Conservation (phyloP, 1,140 invertebrate genomes). For the Ylistrum balloti region DNA sequence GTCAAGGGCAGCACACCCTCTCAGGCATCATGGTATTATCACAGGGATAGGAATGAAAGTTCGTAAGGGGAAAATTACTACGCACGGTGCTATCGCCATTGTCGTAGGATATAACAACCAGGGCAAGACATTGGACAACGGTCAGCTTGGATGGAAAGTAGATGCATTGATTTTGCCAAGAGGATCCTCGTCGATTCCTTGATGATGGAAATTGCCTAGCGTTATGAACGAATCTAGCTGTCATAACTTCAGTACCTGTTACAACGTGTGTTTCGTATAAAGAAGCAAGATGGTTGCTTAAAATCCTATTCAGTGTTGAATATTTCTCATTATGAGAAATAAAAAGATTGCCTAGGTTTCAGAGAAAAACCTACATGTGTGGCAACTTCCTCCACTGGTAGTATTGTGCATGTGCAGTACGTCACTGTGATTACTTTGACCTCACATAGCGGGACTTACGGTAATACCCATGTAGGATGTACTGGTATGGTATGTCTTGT, state of each 20-base stretch:
- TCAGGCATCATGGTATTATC: not conserved
- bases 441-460: not conserved
- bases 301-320: too few species aligned
- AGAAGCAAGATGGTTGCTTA: too few species aligned
- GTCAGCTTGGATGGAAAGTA: conserved; percentile 32
- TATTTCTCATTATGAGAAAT: not conserved
- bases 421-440: not conserved
- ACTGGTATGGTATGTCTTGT: not conserved
- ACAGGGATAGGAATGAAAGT: conserved; percentile 30
- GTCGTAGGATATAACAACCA: not conserved
- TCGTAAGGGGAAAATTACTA: not conserved
- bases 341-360: not conserved
- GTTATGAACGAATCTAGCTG: not conserved
- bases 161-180: conserved; percentile 31
- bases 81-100: not conserved
- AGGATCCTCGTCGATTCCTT: conserved; percentile 13
- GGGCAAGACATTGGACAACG: not conserved
- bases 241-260: not conserved
- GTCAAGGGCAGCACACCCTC: not conserved
- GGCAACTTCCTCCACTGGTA: not conserved
- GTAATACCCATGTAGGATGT: not conserved
- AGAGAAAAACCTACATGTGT: not conserved
- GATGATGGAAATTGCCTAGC: not conserved
- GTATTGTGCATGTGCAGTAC: not conserved
- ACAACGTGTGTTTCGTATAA: not conserved